These are phyloP conservation scores for Caerostris darwini DNA, from an alignment of 1,140 invertebrate genomes.

Conservation along the genomic window DNA sequence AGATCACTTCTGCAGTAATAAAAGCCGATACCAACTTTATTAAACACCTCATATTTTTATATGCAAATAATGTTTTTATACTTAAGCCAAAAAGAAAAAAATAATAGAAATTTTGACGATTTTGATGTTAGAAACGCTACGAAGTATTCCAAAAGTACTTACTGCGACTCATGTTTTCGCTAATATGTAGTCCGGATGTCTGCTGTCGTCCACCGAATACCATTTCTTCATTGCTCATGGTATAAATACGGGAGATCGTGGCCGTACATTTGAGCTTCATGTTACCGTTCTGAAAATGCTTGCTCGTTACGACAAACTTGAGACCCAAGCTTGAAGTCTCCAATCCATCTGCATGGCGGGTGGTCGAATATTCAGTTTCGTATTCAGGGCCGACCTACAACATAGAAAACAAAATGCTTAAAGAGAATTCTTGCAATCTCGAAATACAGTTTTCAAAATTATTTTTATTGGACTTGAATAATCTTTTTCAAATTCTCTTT, in stretches of 20 bases:
- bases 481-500: no score
- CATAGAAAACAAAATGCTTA: not conserved
- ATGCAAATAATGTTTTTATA: no score
- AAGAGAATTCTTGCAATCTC: not conserved
- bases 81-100: no score
- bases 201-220: constrained; percentile 87
- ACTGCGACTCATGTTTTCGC: constrained; percentile 79
- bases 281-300: constrained; percentile 80
- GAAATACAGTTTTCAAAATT: not conserved
- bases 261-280: constrained; percentile 81
- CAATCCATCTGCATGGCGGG: constrained; percentile 79
- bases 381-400: constrained; percentile 79
- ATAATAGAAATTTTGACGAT: no score
- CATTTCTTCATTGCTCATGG: constrained; percentile 91
- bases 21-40: no score
- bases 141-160: constrained; percentile 6
- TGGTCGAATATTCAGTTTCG: constrained; percentile 79
- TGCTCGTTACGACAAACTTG: constrained; percentile 79
- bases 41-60: no score
- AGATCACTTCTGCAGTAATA: no score
- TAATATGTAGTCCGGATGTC: constrained; percentile 82
- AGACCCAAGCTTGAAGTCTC: constrained; percentile 80
- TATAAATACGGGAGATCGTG: constrained; percentile 88
- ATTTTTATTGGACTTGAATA: no score
- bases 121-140: no score